phyloP scores from a whole-genome alignment of 2,888 invertebrate genomes.

The Ectropis crepuscularia region DNA sequence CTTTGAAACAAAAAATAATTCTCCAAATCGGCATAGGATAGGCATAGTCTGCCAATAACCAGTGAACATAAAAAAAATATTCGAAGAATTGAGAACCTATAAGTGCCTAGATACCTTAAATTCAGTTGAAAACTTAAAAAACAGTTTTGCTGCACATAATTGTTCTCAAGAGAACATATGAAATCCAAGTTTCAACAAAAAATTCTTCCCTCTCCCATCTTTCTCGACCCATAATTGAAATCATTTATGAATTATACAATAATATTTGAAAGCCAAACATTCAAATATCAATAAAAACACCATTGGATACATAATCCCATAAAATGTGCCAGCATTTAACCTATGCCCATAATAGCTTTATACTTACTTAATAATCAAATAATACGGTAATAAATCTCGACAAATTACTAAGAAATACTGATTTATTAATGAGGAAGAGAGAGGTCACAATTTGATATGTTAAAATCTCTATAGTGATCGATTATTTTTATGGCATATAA shows the following conservation, averaged over 20 bases:
- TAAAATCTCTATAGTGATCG: conserved; percentile 14
- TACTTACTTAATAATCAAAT: conserved; percentile 13
- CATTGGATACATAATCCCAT: conserved; percentile 1
- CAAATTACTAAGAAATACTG: conserved; percentile 15
- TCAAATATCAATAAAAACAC: conserved; percentile 12
- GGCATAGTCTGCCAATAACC: too few relatives aligned
- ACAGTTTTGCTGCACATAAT: too few relatives aligned
- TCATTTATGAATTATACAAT: not conserved
- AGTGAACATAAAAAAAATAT: too few relatives aligned
- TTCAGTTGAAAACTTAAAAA: too few relatives aligned
- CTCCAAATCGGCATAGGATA: too few relatives aligned
- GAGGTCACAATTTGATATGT: conserved; percentile 18
- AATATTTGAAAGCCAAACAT: not conserved
- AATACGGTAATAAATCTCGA: conserved; percentile 16
- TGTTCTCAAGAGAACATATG: too few relatives aligned
- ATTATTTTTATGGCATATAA: conserved; percentile 22
- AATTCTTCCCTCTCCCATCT: not conserved
- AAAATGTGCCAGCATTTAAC: conserved; percentile 15
- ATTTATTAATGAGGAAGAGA: conserved; percentile 26
- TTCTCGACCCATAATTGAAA: not conserved
- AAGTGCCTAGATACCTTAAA: too few relatives aligned
- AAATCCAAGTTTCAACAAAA: too few relatives aligned
- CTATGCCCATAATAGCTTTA: conserved; percentile 8
- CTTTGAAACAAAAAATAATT: too few relatives aligned
- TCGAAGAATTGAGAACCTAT: too few relatives aligned